Conservation (phyloP, 2,888 invertebrate genomes). For the Branchinecta sandiegonensis region DNA sequence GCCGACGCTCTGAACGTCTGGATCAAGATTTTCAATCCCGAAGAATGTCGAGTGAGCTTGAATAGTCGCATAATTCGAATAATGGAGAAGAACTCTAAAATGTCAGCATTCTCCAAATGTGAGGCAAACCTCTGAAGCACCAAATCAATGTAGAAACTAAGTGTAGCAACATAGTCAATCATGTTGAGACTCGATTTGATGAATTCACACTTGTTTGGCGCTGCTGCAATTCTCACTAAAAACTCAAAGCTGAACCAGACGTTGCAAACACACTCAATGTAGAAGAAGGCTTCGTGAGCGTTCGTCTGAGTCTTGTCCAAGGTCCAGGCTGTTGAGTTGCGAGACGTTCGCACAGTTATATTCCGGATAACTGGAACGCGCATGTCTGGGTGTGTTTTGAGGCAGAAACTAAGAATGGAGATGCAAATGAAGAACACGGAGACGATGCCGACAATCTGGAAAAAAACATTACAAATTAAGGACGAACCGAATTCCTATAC, state of each 20-base stretch:
- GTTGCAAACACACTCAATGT: slow-evolving; percentile 95
- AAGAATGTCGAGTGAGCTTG: slow-evolving; percentile 90
- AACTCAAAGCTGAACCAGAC: slow-evolving; percentile 99
- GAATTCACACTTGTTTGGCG: slow-evolving; percentile 86
- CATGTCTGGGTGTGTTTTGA: slow-evolving; percentile 99
- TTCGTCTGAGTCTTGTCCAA: slow-evolving; percentile 76
- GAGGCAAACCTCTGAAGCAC: slow-evolving; percentile 75
- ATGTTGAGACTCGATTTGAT: slow-evolving; percentile 92
- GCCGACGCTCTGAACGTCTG: slow-evolving; percentile 95
- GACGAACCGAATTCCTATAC: neutral
- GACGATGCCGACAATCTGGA: slow-evolving; percentile 90
- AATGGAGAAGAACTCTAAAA: slow-evolving; percentile 92
- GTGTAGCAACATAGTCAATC: slow-evolving; percentile 96
- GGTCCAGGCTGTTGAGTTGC: slow-evolving; percentile 60
- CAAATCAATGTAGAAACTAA: slow-evolving; percentile 94
- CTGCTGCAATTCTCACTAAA: slow-evolving; percentile 75
- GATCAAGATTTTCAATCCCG: slow-evolving; percentile 93
- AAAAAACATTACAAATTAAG: slow-evolving; percentile 29
- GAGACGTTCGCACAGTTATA: slow-evolving; percentile 58
- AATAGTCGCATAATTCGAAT: slow-evolving; percentile 95
- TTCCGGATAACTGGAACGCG: slow-evolving; percentile 74
- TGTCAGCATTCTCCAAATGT: slow-evolving; percentile 83
- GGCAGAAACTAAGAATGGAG: slow-evolving; percentile 96
- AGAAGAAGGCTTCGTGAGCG: slow-evolving; percentile 93
- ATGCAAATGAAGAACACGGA: slow-evolving; percentile 99